A percentile compares a stretch with the other conserved stretches of the same genome.
Evolutionary conservation across 2,888 invertebrate species (phyloP).

Genomic region (Agrilus cyanescens): DNA sequence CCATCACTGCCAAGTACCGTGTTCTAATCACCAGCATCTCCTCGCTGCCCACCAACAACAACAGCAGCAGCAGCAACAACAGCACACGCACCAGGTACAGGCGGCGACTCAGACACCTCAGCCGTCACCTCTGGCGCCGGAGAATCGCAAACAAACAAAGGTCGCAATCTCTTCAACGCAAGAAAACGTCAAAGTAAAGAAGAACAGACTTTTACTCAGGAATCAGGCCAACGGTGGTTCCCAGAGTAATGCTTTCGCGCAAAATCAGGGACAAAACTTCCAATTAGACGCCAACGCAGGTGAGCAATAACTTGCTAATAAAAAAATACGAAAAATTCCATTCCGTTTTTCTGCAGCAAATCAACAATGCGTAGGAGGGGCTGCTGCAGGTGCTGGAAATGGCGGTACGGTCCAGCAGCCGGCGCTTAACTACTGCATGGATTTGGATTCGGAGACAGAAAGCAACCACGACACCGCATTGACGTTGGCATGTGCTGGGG

Average conservation of each 20-base stretch:
- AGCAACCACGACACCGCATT: slow-evolving; percentile 98
- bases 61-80: slow-evolving; percentile 19
- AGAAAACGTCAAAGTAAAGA: slow-evolving; percentile 34
- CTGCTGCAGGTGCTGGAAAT: slow-evolving; percentile 6
- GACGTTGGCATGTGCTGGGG: slow-evolving; percentile 93
- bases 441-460: slow-evolving; percentile 96
- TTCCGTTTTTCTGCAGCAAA: slow-evolving; percentile 6
- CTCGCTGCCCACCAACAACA: slow-evolving; percentile 22
- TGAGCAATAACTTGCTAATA: slow-evolving; percentile 17
- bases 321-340: no score
- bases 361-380: slow-evolving; percentile 12
- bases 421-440: slow-evolving; percentile 62
- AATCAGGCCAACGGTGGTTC: slow-evolving; percentile 36
- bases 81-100: slow-evolving; percentile 42
- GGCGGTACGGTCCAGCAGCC: slow-evolving; percentile 29
- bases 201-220: slow-evolving; percentile 31
- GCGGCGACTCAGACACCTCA: slow-evolving; percentile 52
- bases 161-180: slow-evolving; percentile 16
- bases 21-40: slow-evolving; percentile 24
- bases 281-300: slow-evolving; percentile 41
- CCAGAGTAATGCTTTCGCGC: slow-evolving; percentile 33
- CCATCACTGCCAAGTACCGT: slow-evolving; percentile 26
- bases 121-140: slow-evolving; percentile 26
- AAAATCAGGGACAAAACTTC: slow-evolving; percentile 36
- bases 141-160: slow-evolving; percentile 25